Evolutionary conservation across 2,113 vertebrate genomes (phyloP), one percentile per base, ranked within the genome.

Genomic region (Progne subis): DNA sequence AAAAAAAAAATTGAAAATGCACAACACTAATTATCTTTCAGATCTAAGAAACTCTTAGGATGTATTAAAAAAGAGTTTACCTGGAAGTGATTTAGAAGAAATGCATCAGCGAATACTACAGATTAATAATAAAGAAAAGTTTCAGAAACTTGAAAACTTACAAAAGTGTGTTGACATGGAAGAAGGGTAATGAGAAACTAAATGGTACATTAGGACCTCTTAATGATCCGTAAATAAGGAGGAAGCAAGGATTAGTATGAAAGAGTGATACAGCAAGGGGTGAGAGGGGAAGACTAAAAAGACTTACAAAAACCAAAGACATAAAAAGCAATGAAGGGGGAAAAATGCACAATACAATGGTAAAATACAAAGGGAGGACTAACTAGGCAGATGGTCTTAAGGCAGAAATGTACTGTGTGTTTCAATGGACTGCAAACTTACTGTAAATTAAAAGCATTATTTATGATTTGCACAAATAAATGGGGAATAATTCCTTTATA

Each of bases 381-480:
- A 68, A 90, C 20, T 53, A 78, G 24, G 55, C 26, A 86, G 59
- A 60, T 20, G 65, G 18, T 50, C 60, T 67, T 39, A 81, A 44
- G 55, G 43, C 50, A 84, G 69, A 70, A 80, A 82, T 90, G 26
- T 68, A 12, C n/a, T 8, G 18, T 16, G 6, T 81, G 50, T 90
- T 87, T 86, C 69, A 67, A 44, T 50, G 43, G 50, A 74, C 60
- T 34, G 31, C 37, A 92, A 83, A 60, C 21, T 71, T 86, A 70
- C 23, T 82, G 53, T 82, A 79, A 90, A 92, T 90, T 87, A 88
- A 11, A 16, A 65, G 26, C 9, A 34, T 84, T 84, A 91, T 91
- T 93, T 91, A 84, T 77, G 43, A n/a, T 86, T 63, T 64, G 31
- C 29, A 28, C 44, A 90, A 79, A 93, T 85, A 92, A 88, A 82